These are phyloP conservation scores for Polyommatus iphigenia DNA, from an alignment of 2,888 invertebrate species.

Conservation along the genomic window DNA sequence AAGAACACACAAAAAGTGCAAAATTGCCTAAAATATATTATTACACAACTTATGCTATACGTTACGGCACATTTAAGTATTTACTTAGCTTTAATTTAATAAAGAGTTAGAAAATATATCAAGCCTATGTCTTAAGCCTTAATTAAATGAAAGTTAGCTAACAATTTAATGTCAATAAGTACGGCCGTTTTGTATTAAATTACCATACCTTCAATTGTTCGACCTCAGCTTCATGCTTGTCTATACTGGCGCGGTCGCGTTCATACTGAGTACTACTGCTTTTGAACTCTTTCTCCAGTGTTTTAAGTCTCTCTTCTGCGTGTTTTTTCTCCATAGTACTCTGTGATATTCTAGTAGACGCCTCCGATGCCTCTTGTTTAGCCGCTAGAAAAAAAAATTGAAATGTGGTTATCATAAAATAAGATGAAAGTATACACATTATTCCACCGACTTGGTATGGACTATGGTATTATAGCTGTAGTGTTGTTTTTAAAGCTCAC, in stretches of 20 bases:
- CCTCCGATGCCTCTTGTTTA: conserved; percentile 86
- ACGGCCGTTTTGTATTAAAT: too few relatives aligned
- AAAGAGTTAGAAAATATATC: too few relatives aligned
- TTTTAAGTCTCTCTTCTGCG: conserved; percentile 81
- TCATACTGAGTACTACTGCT: conserved; percentile 84
- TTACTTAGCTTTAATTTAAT: too few relatives aligned
- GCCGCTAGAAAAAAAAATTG: conserved; percentile 76
- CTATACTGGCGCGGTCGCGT: conserved; percentile 82
- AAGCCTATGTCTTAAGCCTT: too few relatives aligned
- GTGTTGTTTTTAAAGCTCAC: background rate
- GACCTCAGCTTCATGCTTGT: conserved; percentile 51
- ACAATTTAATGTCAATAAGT: too few relatives aligned
- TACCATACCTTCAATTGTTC: conserved; percentile 72
- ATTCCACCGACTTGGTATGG: background rate
- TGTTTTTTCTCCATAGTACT: conserved; percentile 87
- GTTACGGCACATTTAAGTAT: too few relatives aligned
- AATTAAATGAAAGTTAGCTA: too few relatives aligned
- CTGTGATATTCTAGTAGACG: conserved; percentile 89
- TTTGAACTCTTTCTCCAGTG: conserved; percentile 84
- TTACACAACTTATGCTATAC: too few relatives aligned
- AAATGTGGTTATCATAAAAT: too few relatives aligned
- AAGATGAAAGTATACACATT: too few relatives aligned
- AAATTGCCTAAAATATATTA: too few relatives aligned
- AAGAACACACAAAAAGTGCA: too few relatives aligned
- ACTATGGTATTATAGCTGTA: background rate